These are phyloP conservation scores for Dynastes maya DNA, from an alignment of 2,888 invertebrate species.

Conservation along the genomic window DNA sequence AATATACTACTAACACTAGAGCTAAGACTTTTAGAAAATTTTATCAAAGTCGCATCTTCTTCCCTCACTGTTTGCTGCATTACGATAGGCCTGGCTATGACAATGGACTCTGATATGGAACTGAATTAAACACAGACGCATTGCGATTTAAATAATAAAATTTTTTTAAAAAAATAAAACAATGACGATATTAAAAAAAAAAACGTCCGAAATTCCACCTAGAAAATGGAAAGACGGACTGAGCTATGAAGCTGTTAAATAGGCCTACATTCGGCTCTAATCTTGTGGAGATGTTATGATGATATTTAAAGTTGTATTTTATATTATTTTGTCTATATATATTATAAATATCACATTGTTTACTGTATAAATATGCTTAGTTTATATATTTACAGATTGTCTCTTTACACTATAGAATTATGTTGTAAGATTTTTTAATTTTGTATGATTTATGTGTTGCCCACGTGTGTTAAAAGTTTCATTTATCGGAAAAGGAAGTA, in stretches of 20 bases:
- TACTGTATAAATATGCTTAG: slow-evolving; percentile 47
- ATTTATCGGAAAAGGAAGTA: slow-evolving; percentile 35
- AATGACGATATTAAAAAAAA: slow-evolving; percentile 61
- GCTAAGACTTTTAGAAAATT: slow-evolving; percentile 47
- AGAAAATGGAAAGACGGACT: slow-evolving; percentile 33
- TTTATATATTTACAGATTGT: slow-evolving; percentile 45
- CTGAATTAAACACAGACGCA: slow-evolving; percentile 64
- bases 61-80: slow-evolving; percentile 72
- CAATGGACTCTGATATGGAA: slow-evolving; percentile 69
- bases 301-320: slow-evolving; percentile 59
- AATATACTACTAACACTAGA: slow-evolving; percentile 56
- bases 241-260: slow-evolving; percentile 57
- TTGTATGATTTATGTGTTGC: slow-evolving; percentile 44
- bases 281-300: slow-evolving; percentile 68
- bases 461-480: slow-evolving; percentile 52
- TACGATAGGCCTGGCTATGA: slow-evolving; percentile 71
- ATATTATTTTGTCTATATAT: slow-evolving; percentile 47
- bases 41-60: slow-evolving; percentile 63
- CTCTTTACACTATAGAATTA: slow-evolving; percentile 46
- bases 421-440: slow-evolving; percentile 50
- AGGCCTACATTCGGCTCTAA: slow-evolving; percentile 68
- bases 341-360: slow-evolving; percentile 49
- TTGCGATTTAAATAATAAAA: slow-evolving; percentile 60
- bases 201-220: slow-evolving; percentile 63
- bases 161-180: slow-evolving; percentile 53